phyloP scores from a whole-genome alignment of 2,797 vertebrate species.

The Parotocinclus haroldoi region DNA sequence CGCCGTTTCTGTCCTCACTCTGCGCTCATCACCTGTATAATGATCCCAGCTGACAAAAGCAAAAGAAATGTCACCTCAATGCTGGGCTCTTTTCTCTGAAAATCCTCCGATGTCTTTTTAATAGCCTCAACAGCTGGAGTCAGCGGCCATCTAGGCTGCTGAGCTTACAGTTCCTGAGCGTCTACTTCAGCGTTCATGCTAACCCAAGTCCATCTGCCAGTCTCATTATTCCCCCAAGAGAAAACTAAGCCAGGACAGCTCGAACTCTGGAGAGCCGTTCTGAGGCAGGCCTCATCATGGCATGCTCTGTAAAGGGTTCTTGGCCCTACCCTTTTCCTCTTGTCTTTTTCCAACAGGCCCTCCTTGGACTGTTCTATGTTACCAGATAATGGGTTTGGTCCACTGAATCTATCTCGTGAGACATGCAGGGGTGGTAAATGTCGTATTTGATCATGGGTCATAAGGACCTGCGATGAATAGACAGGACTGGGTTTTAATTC shows the following conservation, averaged over 20 bases:
- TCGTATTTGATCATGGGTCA: constrained; percentile 1
- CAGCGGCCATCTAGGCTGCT: constrained; percentile 61
- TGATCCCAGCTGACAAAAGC: constrained; percentile 18
- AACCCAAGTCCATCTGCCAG: constrained; percentile 18
- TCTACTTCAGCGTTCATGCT: constrained; percentile 26
- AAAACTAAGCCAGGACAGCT: not conserved
- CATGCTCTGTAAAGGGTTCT: not conserved
- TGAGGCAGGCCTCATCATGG: too few relatives aligned
- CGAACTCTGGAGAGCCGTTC: constrained; percentile 2
- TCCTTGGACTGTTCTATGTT: not conserved
- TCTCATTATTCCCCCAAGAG: constrained; percentile 27
- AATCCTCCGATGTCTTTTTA: constrained; percentile 66
- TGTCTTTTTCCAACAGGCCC: not conserved
- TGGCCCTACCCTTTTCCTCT: not conserved
- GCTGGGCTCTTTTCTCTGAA: constrained; percentile 55
- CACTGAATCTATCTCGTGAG: not conserved
- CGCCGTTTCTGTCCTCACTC: constrained; percentile 48
- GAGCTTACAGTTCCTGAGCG: constrained; percentile 38
- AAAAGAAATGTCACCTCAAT: constrained; percentile 40
- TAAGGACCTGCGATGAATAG: constrained; percentile 7
- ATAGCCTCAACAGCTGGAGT: constrained; percentile 70
- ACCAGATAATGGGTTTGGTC: constrained; percentile 9
- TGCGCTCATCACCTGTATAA: constrained; percentile 25
- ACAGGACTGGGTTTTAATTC: too few relatives aligned
- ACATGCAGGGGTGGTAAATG: not conserved